These are phyloP conservation scores for Neolamprologus tretocephalus DNA, from an alignment of 2,113 vertebrate genomes.

Conservation along the genomic window DNA sequence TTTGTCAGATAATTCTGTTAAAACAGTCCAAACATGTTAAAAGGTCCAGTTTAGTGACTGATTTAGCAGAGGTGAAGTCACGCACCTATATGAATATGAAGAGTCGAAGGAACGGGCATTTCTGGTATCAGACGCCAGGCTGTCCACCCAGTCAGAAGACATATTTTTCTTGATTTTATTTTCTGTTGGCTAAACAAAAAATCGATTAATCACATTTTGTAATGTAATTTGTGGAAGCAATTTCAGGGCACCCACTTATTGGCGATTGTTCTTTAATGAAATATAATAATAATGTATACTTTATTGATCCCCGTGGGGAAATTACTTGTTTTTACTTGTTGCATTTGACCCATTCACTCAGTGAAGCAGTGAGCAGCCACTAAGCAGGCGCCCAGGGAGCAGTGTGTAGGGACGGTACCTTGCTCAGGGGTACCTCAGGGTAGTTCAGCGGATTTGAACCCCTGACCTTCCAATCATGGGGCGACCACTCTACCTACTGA, in stretches of 20 bases:
- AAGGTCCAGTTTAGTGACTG: not conserved
- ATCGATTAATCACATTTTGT: fast-evolving
- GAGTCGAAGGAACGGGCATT: not conserved
- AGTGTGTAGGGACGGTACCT: too few relatives aligned
- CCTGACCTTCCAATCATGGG: too few relatives aligned
- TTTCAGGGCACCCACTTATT: not conserved
- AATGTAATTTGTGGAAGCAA: not conserved
- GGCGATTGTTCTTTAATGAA: not conserved
- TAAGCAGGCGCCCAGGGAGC: too few relatives aligned
- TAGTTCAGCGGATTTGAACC: too few relatives aligned
- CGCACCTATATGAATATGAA: not conserved
- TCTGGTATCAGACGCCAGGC: not conserved
- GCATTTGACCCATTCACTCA: too few relatives aligned
- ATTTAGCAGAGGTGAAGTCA: not conserved
- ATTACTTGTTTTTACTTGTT: too few relatives aligned
- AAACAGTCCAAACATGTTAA: not conserved
- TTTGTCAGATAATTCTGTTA: not conserved
- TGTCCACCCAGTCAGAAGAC: not conserved
- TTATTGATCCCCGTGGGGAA: too few relatives aligned
- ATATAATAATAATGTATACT: too few relatives aligned
- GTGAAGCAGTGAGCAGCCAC: too few relatives aligned
- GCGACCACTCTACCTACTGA: too few relatives aligned
- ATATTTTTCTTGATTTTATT: not conserved
- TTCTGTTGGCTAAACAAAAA: not conserved
- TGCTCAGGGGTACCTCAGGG: too few relatives aligned